Evolutionary conservation across 2,113 vertebrate species (phyloP).

Genomic region (Forbesichthys agassizii): DNA sequence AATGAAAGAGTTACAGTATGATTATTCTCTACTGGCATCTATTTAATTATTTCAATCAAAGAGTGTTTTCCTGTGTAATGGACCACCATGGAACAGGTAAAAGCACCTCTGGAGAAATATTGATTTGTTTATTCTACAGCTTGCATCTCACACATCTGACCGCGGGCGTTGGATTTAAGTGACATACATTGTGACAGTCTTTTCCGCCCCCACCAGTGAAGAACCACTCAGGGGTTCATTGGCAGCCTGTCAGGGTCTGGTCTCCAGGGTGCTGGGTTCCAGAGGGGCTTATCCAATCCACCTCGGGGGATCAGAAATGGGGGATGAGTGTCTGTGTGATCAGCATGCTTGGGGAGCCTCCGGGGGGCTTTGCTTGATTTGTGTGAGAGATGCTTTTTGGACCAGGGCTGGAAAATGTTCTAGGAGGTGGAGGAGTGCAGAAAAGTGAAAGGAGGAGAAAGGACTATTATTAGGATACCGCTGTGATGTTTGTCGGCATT

Average conservation of each 20-base stretch:
- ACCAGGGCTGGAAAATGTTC: conserved; percentile 34
- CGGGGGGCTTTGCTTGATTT: conserved; percentile 54
- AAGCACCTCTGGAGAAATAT: conserved; percentile 32
- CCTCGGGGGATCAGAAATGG: conserved; percentile 20
- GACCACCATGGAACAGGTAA: background rate
- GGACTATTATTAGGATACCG: conserved; percentile 33
- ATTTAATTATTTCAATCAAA: background rate
- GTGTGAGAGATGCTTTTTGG: conserved; percentile 48
- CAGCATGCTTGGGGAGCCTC: conserved; percentile 48
- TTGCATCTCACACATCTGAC: conserved; percentile 22
- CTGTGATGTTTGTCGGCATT: conserved; percentile 50
- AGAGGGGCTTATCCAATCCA: conserved; percentile 33
- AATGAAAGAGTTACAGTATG: background rate
- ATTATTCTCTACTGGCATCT: background rate
- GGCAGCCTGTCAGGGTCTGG: conserved; percentile 33
- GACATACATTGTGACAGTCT: conserved; percentile 29
- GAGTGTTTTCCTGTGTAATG: conserved; percentile 9
- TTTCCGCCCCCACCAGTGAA: conserved; percentile 11
- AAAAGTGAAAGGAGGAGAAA: conserved; percentile 10
- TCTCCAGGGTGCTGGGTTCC: conserved; percentile 35
- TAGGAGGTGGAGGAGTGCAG: conserved; percentile 27
- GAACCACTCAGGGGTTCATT: conserved; percentile 14
- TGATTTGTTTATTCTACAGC: conserved; percentile 54
- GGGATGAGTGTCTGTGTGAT: conserved; percentile 45
- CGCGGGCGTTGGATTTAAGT: conserved; percentile 41